Evolutionary conservation across 2,888 invertebrate species (phyloP).

Genomic region (Rotaria socialis): DNA sequence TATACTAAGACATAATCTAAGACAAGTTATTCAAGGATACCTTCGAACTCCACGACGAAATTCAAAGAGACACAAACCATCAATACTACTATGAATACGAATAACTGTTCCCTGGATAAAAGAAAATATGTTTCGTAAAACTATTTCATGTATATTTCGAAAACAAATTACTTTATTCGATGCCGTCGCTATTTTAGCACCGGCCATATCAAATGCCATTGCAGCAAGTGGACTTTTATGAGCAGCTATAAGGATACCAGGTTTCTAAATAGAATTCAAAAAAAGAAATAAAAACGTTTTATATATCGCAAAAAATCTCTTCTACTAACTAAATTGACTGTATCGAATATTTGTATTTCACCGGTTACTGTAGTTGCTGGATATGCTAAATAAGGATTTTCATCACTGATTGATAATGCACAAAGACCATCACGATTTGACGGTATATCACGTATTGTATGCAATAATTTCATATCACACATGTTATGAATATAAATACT

Average conservation of each 20-base stretch:
- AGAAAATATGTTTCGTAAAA: neutral
- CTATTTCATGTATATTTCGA: neutral
- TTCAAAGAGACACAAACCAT: constrained; percentile 84
- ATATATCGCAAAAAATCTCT: neutral
- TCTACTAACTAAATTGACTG: constrained; percentile 73
- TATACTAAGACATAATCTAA: neutral
- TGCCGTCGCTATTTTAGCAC: constrained; percentile 65
- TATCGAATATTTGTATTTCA: constrained; percentile 91
- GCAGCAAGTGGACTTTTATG: constrained; percentile 93
- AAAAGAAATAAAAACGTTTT: constrained; percentile 37
- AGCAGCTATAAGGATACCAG: constrained; percentile 91
- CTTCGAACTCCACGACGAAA: constrained; percentile 91
- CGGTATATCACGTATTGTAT: constrained; percentile 95
- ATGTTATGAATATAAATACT: constrained; percentile 96
- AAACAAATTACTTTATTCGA: constrained; percentile 58
- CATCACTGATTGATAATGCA: constrained; percentile 80
- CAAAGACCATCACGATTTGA: constrained; percentile 86
- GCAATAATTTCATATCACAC: constrained; percentile 89
- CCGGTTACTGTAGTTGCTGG: constrained; percentile 88
- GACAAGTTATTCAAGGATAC: constrained; percentile 50
- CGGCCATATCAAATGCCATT: constrained; percentile 81
- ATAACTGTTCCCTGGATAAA: constrained; percentile 81
- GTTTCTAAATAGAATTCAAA: constrained; percentile 67
- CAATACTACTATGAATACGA: constrained; percentile 79
- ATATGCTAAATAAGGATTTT: constrained; percentile 89